Percentiles rank a stretch among this genome's conserved stretches.
Evolutionary conservation across 1,140 invertebrate genomes (phyloP).

Genomic region (Gyrodactylus salaris): DNA sequence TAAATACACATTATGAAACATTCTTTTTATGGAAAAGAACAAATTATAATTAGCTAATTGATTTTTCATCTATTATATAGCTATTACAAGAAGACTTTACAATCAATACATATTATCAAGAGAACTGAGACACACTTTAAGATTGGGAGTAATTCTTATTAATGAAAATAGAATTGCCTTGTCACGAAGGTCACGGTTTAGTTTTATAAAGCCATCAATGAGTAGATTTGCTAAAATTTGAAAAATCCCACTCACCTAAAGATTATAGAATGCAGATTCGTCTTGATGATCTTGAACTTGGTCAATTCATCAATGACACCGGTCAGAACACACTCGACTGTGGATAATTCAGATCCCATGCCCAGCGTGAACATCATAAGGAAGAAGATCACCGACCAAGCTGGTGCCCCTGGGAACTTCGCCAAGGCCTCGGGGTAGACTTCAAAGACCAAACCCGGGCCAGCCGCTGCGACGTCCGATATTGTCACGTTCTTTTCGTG

Average conservation of each 20-base stretch:
- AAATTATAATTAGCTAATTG: not conserved
- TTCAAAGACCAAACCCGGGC: slow-evolving; percentile 13
- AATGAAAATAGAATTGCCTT: too few relatives aligned
- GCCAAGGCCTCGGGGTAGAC: slow-evolving; percentile 14
- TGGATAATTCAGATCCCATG: not conserved
- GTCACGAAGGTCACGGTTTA: too few relatives aligned
- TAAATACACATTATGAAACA: too few relatives aligned
- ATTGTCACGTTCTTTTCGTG: slow-evolving; percentile 3
- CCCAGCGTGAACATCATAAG: slow-evolving; percentile 8
- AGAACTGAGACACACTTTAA: too few relatives aligned
- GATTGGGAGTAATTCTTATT: too few relatives aligned
- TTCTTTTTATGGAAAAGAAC: too few relatives aligned
- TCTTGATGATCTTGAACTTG: not conserved
- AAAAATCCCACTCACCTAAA: not conserved
- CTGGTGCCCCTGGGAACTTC: not conserved
- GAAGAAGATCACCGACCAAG: slow-evolving; percentile 5
- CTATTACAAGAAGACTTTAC: not conserved
- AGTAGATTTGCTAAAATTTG: too few relatives aligned
- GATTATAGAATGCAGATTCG: not conserved
- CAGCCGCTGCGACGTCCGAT: slow-evolving; percentile 3
- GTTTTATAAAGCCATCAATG: too few relatives aligned
- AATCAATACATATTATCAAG: too few relatives aligned
- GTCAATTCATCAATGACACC: not conserved
- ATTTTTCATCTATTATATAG: not conserved
- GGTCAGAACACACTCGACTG: not conserved